phyloP scores from a whole-genome alignment of 2,797 vertebrate genomes.

The Poecile montanus region DNA sequence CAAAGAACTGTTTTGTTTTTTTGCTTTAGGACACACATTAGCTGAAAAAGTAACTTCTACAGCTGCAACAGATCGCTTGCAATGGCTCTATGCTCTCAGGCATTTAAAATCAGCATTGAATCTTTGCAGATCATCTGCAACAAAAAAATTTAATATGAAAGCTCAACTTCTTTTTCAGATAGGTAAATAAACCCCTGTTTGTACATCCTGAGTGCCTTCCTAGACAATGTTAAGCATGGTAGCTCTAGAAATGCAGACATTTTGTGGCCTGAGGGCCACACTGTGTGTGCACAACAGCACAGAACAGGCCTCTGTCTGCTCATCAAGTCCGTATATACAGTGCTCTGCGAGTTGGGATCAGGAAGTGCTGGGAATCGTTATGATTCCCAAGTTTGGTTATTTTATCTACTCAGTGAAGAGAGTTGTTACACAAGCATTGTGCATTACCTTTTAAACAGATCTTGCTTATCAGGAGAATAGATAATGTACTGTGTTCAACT shows the following conservation, averaged over 20 bases:
- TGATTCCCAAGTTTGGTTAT: background rate
- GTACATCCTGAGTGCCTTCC: background rate
- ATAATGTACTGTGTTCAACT: background rate
- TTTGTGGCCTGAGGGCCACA: background rate
- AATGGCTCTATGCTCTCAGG: constrained; percentile 69
- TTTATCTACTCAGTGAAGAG: background rate
- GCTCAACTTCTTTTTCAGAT: constrained; percentile 83
- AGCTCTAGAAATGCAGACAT: background rate
- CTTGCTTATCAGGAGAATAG: background rate
- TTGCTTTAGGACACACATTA: constrained; percentile 74
- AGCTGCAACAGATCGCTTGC: constrained; percentile 12
- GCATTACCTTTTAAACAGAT: background rate
- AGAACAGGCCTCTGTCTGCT: background rate
- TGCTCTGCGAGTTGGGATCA: background rate
- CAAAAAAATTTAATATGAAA: constrained; percentile 76
- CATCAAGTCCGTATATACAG: background rate
- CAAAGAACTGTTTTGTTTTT: background rate
- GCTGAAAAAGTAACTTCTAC: constrained; percentile 59
- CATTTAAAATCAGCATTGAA: constrained; percentile 75
- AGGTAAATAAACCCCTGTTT: constrained; percentile 69
- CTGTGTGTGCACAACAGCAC: background rate
- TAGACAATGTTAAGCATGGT: background rate
- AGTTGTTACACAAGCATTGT: background rate
- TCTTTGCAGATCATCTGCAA: constrained; percentile 72
- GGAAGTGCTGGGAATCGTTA: background rate